A percentile compares a stretch with the other conserved stretches of the same genome.
Evolutionary conservation across 2,113 vertebrate species (phyloP).

Genomic region (Macrotis lagotis): DNA sequence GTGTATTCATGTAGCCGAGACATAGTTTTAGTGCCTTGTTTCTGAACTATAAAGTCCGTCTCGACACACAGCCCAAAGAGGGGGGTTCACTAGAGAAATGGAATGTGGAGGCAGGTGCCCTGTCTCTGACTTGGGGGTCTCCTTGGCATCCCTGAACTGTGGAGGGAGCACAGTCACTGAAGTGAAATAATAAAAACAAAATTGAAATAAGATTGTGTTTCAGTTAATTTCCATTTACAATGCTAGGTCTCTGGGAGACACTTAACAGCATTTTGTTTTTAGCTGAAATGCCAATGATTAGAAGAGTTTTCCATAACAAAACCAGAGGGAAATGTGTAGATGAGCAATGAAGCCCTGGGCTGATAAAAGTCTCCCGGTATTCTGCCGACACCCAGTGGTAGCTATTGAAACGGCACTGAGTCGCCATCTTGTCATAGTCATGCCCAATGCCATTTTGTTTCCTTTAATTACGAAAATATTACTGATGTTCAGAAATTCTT

Average conservation of each 20-base stretch:
- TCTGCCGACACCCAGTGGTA: slow-evolving; percentile 71
- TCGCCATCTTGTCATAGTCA: background rate
- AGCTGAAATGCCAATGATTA: background rate
- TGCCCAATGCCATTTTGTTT: background rate
- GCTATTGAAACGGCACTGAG: background rate
- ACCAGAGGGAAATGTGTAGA: fast-evolving
- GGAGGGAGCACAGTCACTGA: slow-evolving; percentile 58
- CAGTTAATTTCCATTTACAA: slow-evolving; percentile 72
- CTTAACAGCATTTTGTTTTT: background rate
- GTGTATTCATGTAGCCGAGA: slow-evolving; percentile 60
- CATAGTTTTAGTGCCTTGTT: slow-evolving; percentile 71
- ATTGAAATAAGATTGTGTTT: slow-evolving; percentile 71
- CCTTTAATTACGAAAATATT: background rate
- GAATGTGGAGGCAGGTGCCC: slow-evolving; percentile 24
- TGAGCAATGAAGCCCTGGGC: background rate
- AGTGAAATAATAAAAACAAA: slow-evolving; percentile 58
- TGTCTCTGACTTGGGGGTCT: background rate
- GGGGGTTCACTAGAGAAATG: background rate
- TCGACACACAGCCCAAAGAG: slow-evolving; percentile 31
- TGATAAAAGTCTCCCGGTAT: background rate
- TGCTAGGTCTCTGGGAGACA: slow-evolving; percentile 19
- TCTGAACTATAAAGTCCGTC: slow-evolving; percentile 57
- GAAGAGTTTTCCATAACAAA: background rate
- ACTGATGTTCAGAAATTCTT: background rate
- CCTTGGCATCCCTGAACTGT: slow-evolving; percentile 26